Base-by-base conservation (phyloP, 2,113 vertebrate species). In the Reinhardtius hippoglossoides region DNA sequence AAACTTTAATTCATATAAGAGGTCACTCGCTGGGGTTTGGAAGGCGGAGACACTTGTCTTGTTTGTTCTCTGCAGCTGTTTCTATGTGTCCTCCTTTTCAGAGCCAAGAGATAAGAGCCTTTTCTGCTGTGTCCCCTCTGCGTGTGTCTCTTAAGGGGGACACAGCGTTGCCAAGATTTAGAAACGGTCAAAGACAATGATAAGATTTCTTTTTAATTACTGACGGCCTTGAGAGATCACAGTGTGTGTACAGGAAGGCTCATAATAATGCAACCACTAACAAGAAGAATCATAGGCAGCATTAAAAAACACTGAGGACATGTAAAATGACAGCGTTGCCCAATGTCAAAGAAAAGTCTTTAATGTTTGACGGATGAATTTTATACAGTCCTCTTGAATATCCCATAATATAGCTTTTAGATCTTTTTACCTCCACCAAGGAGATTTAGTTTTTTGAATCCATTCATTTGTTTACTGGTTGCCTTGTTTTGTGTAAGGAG, bases 91-190 rank as follows among this genome's bases (percentile, higher is more conserved):
- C 48, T 14, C 56, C 69, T 75, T 64, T 70, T 65, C 54, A 72
- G 61, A 82, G 58, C 42, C 15, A 54, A 78, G 67, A 66, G 71
- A 85, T 83, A 63, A 82, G 60, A 78, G 20, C 57, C 65, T 80
- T 61, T 77, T 48, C 55, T 64, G 50, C 56, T 27, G 42, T 46
- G 67, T 74, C 59, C 37, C 60, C 21, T 77, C 69, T 64, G 50
- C 23, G 6, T 24, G 26, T 40, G 27, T 66, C 60, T 70, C 76
- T 76, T 40, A 27, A 72, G 55, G 55, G 37, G 48, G 50, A 14
- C 9, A 10, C 10, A 2, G 68, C 54, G 68, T 72, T 64, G 40
- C 71, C 21, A 72, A 74, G 18, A 59, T 46, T 78, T 37, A 12
- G 24, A 59, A 58, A 80, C 80, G 75, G 83, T 84, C 78, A 71